Conservation (phyloP, 2,797 vertebrate species). For the Phrynocephalus forsythii region DNA sequence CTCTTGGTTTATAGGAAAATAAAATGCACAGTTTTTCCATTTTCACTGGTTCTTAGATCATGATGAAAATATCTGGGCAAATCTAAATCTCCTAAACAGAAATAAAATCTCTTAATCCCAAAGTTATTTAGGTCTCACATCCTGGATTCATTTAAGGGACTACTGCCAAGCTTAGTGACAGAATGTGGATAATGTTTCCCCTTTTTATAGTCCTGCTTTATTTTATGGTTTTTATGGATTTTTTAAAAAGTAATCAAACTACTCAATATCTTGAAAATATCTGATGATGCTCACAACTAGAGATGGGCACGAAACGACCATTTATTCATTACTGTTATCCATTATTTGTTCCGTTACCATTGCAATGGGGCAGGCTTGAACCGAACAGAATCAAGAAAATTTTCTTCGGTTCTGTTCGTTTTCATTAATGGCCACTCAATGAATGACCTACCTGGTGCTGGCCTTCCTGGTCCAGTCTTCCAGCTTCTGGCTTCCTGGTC, state of each 20-base stretch:
- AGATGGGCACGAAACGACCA: too few relatives aligned
- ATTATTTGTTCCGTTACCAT: too few relatives aligned
- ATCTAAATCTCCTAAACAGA: conserved; percentile 37
- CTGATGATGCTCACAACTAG: conserved; percentile 25
- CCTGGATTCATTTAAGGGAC: conserved; percentile 21
- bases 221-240: neutral
- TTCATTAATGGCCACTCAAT: too few relatives aligned
- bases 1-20: conserved; percentile 1
- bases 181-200: neutral
- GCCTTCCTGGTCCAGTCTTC: too few relatives aligned
- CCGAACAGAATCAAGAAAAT: too few relatives aligned
- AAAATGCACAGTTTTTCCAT: conserved; percentile 32
- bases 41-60: conserved; percentile 42
- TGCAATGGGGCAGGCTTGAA: too few relatives aligned
- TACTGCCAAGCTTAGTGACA: conserved; percentile 38
- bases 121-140: conserved; percentile 35
- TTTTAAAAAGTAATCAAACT: neutral
- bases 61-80: conserved; percentile 42
- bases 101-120: conserved; percentile 13
- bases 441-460: too few relatives aligned
- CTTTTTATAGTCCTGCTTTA: neutral
- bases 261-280: conserved; percentile 29
- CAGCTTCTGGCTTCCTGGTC: too few relatives aligned
- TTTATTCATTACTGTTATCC: too few relatives aligned
- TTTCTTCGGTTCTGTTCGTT: too few relatives aligned